These are phyloP conservation scores for Ischnura elegans DNA, from an alignment of 2,888 invertebrate genomes.

Conservation along the genomic window DNA sequence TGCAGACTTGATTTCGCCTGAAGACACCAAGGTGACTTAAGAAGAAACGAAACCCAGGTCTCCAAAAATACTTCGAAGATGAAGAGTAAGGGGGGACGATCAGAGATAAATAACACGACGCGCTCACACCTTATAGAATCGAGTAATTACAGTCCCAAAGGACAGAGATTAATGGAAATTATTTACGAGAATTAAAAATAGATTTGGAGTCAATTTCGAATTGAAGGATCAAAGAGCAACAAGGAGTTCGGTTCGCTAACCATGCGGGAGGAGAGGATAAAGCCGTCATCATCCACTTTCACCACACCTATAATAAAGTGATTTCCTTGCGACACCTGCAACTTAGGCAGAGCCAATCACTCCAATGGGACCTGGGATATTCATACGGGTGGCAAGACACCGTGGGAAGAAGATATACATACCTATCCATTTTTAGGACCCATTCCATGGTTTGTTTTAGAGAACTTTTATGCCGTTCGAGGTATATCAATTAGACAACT, in stretches of 20 bases:
- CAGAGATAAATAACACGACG: neutral
- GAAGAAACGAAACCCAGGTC: neutral
- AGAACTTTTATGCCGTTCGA: no score
- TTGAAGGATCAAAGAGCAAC: neutral
- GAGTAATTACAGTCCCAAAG: neutral
- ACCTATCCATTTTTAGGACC: no score
- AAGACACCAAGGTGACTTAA: neutral
- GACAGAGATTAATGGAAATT: neutral
- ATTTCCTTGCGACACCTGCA: neutral
- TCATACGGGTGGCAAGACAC: neutral
- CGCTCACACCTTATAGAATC: neutral
- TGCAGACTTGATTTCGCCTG: neutral
- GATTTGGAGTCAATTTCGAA: neutral
- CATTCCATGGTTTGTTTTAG: no score
- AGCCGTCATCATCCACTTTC: neutral
- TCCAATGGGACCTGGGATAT: neutral
- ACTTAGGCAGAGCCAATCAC: neutral
- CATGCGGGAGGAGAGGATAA: neutral
- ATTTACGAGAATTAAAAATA: neutral
- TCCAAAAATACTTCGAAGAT: neutral
- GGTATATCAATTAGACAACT: no score
- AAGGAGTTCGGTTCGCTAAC: neutral
- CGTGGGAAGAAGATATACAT: neutral
- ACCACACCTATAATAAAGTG: neutral
- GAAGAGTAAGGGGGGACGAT: neutral